Evolutionary conservation across 2,888 invertebrate species (phyloP).

Genomic region (Sarcophaga caerulescens): DNA sequence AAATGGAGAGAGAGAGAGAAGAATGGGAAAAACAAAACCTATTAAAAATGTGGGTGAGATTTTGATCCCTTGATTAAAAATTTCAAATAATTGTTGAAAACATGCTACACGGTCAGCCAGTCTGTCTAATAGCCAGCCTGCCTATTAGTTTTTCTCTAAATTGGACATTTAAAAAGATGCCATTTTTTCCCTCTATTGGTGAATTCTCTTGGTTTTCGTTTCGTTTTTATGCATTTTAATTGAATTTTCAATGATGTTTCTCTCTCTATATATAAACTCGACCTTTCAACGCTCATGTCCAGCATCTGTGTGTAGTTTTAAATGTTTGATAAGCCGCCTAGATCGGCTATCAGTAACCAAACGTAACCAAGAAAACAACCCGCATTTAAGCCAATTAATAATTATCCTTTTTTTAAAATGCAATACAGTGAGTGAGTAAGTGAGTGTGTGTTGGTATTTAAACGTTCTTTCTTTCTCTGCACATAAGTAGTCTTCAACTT

Average conservation of each 20-base stretch:
- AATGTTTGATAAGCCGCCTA: constrained; percentile 67
- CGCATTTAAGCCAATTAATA: constrained; percentile 66
- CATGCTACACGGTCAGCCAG: constrained; percentile 22
- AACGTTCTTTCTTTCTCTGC: neutral
- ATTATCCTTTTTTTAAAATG: constrained; percentile 50
- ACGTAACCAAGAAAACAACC: constrained; percentile 15
- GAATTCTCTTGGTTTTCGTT: constrained; percentile 46
- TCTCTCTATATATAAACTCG: neutral
- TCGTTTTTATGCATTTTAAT: constrained; percentile 76
- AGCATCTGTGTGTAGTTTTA: constrained; percentile 75
- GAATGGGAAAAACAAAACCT: constrained; percentile 16
- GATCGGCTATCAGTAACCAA: neutral
- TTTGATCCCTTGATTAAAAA: constrained; percentile 64
- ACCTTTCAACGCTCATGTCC: constrained; percentile 56
- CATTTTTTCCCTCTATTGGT: constrained; percentile 69
- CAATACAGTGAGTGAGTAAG: constrained; percentile 3
- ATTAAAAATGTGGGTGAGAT: constrained; percentile 68
- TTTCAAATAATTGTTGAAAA: constrained; percentile 46
- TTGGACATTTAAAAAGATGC: constrained; percentile 36
- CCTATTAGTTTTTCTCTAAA: neutral
- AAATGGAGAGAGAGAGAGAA: neutral
- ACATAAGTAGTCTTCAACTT: neutral
- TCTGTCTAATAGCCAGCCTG: neutral
- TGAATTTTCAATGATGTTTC: constrained; percentile 69
- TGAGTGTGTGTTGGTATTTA: constrained; percentile 14